Percentiles rank a stretch among this genome's conserved stretches.
phyloP scores from a whole-genome alignment of 2,888 invertebrate genomes.

The Agrotis puta region DNA sequence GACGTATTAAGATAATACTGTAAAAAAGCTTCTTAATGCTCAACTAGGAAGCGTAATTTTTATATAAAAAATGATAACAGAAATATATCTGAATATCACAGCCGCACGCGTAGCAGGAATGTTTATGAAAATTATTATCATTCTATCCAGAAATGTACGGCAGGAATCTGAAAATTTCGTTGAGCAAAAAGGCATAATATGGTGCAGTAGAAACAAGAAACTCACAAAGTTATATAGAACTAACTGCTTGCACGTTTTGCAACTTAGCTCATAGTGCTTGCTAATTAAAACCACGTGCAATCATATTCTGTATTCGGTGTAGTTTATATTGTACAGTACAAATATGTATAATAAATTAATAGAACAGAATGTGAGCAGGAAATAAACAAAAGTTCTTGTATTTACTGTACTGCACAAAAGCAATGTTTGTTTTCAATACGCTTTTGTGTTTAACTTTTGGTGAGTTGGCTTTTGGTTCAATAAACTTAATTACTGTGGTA shows the following conservation, averaged over 20 bases:
- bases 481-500: not conserved
- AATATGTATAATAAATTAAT: constrained; percentile 30
- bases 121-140: not conserved
- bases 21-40: too few species aligned
- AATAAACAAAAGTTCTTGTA: constrained; percentile 10
- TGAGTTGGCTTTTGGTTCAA: not conserved
- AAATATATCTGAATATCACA: not conserved
- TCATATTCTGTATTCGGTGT: constrained; percentile 36
- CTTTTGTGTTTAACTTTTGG: constrained; percentile 3
- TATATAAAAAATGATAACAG: not conserved
- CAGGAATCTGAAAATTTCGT: not conserved
- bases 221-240: constrained; percentile 17
- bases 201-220: constrained; percentile 38
- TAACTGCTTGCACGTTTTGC: constrained; percentile 34
- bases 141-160: not conserved
- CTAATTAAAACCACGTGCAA: constrained; percentile 64
- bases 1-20: not conserved
- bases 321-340: constrained; percentile 20
- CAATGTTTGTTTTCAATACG: constrained; percentile 7
- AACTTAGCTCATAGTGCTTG: constrained; percentile 33
- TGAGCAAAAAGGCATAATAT: constrained; percentile 15
- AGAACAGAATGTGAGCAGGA: constrained; percentile 5
- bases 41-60: too few species aligned
- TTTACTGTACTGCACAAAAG: constrained; percentile 7
- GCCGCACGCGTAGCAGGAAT: not conserved